Evolutionary conservation across 2,888 invertebrate species (phyloP).

Genomic region (Crioceris asparagi): DNA sequence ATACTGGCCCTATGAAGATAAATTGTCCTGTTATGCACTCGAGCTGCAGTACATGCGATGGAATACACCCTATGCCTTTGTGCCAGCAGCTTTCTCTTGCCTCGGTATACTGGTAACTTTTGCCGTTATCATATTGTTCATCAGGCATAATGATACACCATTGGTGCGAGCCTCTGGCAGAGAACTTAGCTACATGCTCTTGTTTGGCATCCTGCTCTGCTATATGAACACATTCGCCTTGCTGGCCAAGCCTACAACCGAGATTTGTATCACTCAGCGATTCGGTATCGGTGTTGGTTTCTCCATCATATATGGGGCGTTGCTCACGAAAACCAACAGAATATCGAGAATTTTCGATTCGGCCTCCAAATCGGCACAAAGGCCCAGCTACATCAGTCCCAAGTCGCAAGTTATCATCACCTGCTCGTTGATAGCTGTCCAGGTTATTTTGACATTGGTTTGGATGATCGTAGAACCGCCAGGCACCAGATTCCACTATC

Average conservation of each 20-base stretch:
- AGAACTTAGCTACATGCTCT: conserved; percentile 52
- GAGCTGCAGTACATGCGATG: conserved; percentile 54
- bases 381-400: conserved; percentile 55
- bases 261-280: conserved; percentile 49
- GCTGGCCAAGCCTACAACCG: conserved; percentile 45
- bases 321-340: conserved; percentile 56
- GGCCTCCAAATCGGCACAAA: conserved; percentile 49
- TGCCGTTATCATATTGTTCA: conserved; percentile 49
- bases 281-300: conserved; percentile 57
- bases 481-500: conserved; percentile 45
- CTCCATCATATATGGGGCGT: conserved; percentile 51
- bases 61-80: conserved; percentile 53
- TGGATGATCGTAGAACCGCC: conserved; percentile 60
- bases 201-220: conserved; percentile 51
- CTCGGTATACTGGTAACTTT: conserved; percentile 51
- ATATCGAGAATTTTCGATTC: conserved; percentile 53
- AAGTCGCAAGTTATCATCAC: conserved; percentile 49
- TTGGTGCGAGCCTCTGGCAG: conserved; percentile 52
- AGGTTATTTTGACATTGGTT: conserved; percentile 47
- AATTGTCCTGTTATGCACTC: conserved; percentile 50
- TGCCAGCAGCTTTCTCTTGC: conserved; percentile 51
- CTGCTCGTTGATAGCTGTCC: conserved; percentile 41
- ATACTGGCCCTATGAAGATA: conserved; percentile 51
- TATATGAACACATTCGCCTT: conserved; percentile 53
- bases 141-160: conserved; percentile 54